Evolutionary conservation across 2,113 vertebrate species (phyloP).

Genomic region (Aleadryas rufinucha): DNA sequence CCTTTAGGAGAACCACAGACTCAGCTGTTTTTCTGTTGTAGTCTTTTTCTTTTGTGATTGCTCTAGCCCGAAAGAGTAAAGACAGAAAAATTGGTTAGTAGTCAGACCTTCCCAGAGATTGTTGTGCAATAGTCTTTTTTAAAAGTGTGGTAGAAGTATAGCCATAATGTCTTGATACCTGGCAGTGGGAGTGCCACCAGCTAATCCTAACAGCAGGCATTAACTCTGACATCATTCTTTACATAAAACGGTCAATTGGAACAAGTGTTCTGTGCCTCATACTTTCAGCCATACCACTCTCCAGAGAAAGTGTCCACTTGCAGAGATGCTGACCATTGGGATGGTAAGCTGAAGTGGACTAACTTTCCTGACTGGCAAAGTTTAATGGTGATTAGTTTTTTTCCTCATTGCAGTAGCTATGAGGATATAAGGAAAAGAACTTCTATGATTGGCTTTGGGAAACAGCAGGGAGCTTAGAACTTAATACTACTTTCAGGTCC

Average conservation of each 20-base stretch:
- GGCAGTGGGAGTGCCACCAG: background rate
- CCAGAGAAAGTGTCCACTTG: background rate
- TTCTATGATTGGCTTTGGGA: background rate
- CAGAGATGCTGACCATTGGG: background rate
- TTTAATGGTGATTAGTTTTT: background rate
- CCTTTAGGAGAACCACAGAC: background rate
- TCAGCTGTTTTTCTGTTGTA: background rate
- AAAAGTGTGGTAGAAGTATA: background rate
- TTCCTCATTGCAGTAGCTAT: background rate
- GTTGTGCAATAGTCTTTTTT: background rate
- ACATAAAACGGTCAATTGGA: background rate
- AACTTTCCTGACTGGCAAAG: background rate
- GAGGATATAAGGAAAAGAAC: background rate
- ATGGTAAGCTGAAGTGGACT: background rate
- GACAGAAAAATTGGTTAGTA: background rate
- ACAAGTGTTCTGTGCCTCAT: background rate
- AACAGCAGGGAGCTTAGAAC: background rate
- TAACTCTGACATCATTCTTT: background rate
- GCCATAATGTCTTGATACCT: background rate
- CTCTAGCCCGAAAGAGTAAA: background rate
- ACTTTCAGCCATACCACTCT: background rate
- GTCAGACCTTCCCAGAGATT: background rate
- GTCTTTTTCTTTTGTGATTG: background rate
- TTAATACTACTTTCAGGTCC: background rate
- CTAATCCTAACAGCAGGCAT: background rate